Evolutionary conservation across 2,888 invertebrate genomes (phyloP).

Genomic region (Ypsolopha sequella): DNA sequence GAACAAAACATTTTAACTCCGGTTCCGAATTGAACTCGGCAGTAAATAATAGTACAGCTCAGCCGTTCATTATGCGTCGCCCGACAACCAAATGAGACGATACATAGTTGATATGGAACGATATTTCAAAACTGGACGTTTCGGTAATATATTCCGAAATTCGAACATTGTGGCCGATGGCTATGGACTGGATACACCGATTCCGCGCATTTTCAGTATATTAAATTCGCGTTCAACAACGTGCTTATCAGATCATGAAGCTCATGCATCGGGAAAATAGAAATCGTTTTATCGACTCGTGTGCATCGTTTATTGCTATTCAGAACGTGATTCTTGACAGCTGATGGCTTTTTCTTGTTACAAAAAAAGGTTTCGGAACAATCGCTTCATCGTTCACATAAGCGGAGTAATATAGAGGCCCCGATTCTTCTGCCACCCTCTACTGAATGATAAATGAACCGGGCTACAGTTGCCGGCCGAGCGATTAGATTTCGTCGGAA

Average conservation of each 20-base stretch:
- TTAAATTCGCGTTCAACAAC: constrained; percentile 15
- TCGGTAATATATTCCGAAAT: constrained; percentile 5
- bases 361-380: too few species aligned
- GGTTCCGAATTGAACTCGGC: background rate
- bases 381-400: too few species aligned
- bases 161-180: background rate
- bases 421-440: background rate
- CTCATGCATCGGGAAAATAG: constrained; percentile 26
- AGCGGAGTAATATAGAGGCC: too few species aligned
- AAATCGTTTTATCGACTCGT: constrained; percentile 18
- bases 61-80: constrained; percentile 17
- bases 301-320: background rate
- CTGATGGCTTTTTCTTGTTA: too few species aligned
- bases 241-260: constrained; percentile 41
- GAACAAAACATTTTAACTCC: too few species aligned
- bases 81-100: constrained; percentile 25
- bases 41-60: background rate
- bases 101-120: constrained; percentile 13
- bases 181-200: background rate
- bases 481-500: too few species aligned
- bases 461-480: background rate
- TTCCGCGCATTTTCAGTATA: constrained; percentile 2
- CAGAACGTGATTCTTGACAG: too few species aligned
- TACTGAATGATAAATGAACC: background rate
- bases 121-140: constrained; percentile 15